Conservation (phyloP, 2,888 invertebrate genomes). For the Monochamus alternatus region DNA sequence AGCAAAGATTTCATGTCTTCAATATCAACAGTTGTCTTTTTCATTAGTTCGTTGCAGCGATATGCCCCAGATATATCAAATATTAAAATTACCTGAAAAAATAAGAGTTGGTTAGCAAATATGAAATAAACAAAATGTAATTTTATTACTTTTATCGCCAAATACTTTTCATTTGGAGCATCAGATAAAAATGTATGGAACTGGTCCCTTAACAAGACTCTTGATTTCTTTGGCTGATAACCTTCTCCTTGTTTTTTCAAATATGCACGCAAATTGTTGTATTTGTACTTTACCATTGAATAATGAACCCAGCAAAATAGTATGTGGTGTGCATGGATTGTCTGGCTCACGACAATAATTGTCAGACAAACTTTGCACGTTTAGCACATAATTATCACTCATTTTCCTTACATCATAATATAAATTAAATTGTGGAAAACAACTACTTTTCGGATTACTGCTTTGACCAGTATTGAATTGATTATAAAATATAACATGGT, state of each 20-base stretch:
- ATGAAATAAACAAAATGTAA: slow-evolving; percentile 7
- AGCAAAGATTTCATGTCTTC: slow-evolving; percentile 42
- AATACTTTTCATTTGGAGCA: neutral
- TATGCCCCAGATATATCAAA: slow-evolving; percentile 45
- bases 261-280: slow-evolving; percentile 4
- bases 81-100: slow-evolving; percentile 40
- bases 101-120: neutral
- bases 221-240: neutral
- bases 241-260: slow-evolving; percentile 5
- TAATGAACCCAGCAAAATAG: no score
- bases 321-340: no score
- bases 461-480: no score
- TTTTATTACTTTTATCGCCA: slow-evolving; percentile 3
- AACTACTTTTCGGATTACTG: no score
- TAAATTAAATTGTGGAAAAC: no score
- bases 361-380: no score
- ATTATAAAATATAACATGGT: no score
- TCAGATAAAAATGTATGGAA: neutral
- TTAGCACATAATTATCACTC: no score
- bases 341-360: no score
- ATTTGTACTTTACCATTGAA: no score
- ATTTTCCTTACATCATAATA: no score
- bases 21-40: slow-evolving; percentile 43
- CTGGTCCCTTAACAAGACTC: neutral
- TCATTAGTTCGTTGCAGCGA: slow-evolving; percentile 44